Conservation (phyloP, 2,888 invertebrate genomes). For the Smittia sp. region DNA sequence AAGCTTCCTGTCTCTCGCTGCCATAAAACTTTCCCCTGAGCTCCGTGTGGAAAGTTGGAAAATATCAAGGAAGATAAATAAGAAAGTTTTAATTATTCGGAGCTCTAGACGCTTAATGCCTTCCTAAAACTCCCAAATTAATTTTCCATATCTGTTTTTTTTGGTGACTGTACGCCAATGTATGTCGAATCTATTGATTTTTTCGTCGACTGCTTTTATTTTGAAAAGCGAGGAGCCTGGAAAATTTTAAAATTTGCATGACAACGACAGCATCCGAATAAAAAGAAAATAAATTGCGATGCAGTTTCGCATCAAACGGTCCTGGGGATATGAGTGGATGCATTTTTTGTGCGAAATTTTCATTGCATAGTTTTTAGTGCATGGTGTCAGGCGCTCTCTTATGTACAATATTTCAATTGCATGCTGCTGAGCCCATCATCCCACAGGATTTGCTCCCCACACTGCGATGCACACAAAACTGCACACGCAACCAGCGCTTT, state of each 20-base stretch:
- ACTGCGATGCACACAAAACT: background rate
- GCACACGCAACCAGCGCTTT: background rate
- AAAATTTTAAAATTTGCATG: slow-evolving; percentile 25
- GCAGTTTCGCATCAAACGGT: slow-evolving; percentile 17
- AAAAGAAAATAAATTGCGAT: slow-evolving; percentile 7
- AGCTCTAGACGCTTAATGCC: background rate
- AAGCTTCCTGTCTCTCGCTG: background rate
- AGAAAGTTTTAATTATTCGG: background rate
- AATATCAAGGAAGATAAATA: background rate
- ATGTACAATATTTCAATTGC: background rate
- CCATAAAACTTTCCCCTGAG: background rate
- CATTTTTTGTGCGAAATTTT: slow-evolving; percentile 23
- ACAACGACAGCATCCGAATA: slow-evolving; percentile 16
- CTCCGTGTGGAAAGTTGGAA: background rate
- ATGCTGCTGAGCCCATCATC: slow-evolving; percentile 14
- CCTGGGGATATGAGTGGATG: slow-evolving; percentile 9
- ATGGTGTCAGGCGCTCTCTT: slow-evolving; percentile 33
- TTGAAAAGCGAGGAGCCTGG: background rate
- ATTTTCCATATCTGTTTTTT: background rate
- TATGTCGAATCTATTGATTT: slow-evolving; percentile 15
- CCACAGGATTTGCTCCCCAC: background rate
- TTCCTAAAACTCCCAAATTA: slow-evolving; percentile 1
- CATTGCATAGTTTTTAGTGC: slow-evolving; percentile 26
- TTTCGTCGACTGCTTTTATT: slow-evolving; percentile 8
- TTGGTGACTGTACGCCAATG: background rate